A percentile compares a stretch with the other conserved stretches of the same genome.
Conservation (phyloP, 2,797 vertebrate species). For the Gallinago solitaria region DNA sequence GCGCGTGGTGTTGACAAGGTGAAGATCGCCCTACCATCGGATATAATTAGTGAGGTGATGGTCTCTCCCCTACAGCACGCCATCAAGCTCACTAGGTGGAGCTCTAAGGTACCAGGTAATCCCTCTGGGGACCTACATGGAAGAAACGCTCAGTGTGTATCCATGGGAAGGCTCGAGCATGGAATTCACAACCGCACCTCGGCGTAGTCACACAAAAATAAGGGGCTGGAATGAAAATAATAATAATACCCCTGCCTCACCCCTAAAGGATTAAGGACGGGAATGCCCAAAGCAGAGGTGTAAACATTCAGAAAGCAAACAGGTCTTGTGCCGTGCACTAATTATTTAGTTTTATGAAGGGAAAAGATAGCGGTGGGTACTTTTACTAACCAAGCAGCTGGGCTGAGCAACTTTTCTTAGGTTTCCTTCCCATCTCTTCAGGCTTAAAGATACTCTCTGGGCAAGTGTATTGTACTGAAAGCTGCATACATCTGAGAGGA, state of each 20-base stretch:
- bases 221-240: background rate
- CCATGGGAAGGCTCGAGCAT: background rate
- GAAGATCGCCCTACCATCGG: no score
- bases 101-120: slow-evolving; percentile 56
- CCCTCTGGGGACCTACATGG: background rate
- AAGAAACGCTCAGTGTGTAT: background rate
- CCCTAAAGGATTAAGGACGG: background rate
- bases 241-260: background rate
- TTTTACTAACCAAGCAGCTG: background rate
- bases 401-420: background rate
- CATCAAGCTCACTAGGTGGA: slow-evolving; percentile 57
- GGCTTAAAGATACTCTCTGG: background rate
- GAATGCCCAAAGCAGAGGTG: slow-evolving; percentile 29
- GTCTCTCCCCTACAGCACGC: background rate
- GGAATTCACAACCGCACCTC: background rate
- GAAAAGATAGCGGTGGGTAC: background rate
- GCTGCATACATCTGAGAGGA: background rate
- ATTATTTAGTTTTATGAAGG: background rate
- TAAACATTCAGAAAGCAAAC: slow-evolving; percentile 14
- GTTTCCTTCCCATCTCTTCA: background rate
- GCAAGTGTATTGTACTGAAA: background rate
- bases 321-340: background rate
- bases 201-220: background rate
- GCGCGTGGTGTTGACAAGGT: background rate
- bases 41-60: fast-evolving